phyloP scores from a whole-genome alignment of 1,140 invertebrate genomes.

The Aphis gossypii region DNA sequence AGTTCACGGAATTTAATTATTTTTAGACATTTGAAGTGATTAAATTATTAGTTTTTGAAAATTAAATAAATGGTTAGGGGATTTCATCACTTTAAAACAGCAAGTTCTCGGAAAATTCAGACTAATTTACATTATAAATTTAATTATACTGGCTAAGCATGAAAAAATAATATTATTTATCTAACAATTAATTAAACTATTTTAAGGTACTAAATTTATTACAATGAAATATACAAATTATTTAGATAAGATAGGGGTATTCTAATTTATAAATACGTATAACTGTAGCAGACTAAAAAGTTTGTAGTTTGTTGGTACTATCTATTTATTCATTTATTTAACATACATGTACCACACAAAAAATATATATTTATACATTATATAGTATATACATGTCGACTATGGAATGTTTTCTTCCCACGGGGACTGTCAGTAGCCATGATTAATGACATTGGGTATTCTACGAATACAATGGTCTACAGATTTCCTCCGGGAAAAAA shows the following conservation, averaged over 20 bases:
- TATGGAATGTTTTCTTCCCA: constrained; percentile 51
- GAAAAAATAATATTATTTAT: constrained; percentile 12
- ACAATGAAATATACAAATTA: not conserved
- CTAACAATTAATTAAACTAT: not conserved
- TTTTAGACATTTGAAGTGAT: not conserved
- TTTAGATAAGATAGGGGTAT: not conserved
- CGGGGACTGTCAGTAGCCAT: constrained; percentile 35
- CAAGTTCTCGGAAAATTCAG: not conserved
- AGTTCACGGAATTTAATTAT: not conserved
- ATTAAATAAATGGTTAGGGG: not conserved
- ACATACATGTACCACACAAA: not conserved
- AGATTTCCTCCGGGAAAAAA: constrained; percentile 54
- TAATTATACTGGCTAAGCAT: not conserved
- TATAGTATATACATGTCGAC: constrained; percentile 38
- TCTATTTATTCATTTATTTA: constrained; percentile 38
- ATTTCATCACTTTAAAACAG: not conserved
- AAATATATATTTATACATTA: constrained; percentile 32
- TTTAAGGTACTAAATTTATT: not conserved
- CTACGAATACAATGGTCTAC: constrained; percentile 42
- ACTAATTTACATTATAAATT: not conserved
- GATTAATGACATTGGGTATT: constrained; percentile 45
- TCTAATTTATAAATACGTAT: not conserved
- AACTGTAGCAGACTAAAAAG: not conserved
- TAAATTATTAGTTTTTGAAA: constrained; percentile 8
- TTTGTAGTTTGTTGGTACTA: not conserved